Base-by-base conservation (phyloP, 2,797 vertebrate species). In the Channallabes apus region DNA sequence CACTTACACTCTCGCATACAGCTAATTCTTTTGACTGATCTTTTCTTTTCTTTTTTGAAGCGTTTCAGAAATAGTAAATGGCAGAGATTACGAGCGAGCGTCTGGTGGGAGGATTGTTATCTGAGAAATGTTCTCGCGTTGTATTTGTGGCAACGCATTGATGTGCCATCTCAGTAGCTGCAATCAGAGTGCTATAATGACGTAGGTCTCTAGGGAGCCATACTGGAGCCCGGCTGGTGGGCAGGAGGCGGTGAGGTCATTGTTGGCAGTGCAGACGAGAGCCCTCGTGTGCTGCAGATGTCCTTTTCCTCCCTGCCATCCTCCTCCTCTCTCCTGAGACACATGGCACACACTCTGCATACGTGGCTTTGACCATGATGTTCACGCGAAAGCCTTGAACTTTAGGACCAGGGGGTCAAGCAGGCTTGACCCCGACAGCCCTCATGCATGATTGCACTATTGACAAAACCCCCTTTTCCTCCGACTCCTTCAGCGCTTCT, bases 181-280 rank as follows among this genome's bases (percentile, higher is more conserved):
- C 41, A 67, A 75, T 82, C 58, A 79, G 61, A 82, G 81, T 59
- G 54, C 68, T 85, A 56, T 79, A 85, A 86, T 72, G 61, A 86
- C 84, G 71, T 82, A 69, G 71, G 59, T 84, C 73, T 83, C 86
- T 62, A 58, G 82, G 86, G 83, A 88, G 76, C 58, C 86, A 88
- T 86, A 84, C 86, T 72, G 86, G 80, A 88, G 83, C 82, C 80
- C 82, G 68, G 87, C 85, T 88, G 85, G 76, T 81, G 76, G 83
- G 86, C 46, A 82, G 86, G 80, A 82, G 87, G 82, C 80, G 76
- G 84, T 91, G 89, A 91, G 87, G 87, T 90, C 90, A 91, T 91
- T 35, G 82, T 84, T 91, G 89, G 90, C 86, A 86, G 80, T 79
- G 27, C 54, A 83, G 84, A 59, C 77, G 82, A 77, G 83, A 87